Evolutionary conservation across 92 coral and sea anemone species (phyloP).

Genomic region (Meandrina meandrites): DNA sequence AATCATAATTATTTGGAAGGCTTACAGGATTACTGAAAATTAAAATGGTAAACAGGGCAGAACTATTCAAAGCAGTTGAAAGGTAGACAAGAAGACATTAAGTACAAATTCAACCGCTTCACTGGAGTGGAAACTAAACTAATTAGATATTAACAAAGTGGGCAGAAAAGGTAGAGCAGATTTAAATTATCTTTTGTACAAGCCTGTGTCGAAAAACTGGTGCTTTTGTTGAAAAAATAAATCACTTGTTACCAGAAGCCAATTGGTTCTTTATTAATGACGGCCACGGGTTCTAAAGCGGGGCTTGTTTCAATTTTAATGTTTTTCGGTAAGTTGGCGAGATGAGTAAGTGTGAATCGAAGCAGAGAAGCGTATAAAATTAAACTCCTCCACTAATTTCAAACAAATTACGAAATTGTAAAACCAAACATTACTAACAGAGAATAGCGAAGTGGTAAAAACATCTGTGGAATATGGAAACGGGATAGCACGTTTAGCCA

Average conservation of each 20-base stretch:
- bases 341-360: not conserved
- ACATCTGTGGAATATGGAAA: not conserved
- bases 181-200: not conserved
- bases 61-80: not conserved
- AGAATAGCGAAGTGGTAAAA: not conserved
- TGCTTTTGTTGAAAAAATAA: slow-evolving; percentile 3
- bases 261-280: slow-evolving; percentile 16
- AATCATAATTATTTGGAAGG: not conserved
- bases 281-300: not conserved
- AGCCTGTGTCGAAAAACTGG: slow-evolving; percentile 4
- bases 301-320: not conserved
- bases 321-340: not conserved
- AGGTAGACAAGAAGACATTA: not conserved
- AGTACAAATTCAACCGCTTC: not conserved
- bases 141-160: slow-evolving; percentile 9
- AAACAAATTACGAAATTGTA: slow-evolving; percentile 41
- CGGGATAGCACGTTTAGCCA: not conserved
- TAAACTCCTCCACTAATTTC: slow-evolving; percentile 7
- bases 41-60: not conserved
- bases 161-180: not conserved
- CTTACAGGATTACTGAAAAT: not conserved
- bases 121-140: not conserved
- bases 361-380: slow-evolving; percentile 15
- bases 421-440: slow-evolving; percentile 29
- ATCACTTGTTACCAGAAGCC: not conserved